These are phyloP conservation scores for Ascidia mentula DNA, from an alignment of 23 tunicate species.

Conservation along the genomic window DNA sequence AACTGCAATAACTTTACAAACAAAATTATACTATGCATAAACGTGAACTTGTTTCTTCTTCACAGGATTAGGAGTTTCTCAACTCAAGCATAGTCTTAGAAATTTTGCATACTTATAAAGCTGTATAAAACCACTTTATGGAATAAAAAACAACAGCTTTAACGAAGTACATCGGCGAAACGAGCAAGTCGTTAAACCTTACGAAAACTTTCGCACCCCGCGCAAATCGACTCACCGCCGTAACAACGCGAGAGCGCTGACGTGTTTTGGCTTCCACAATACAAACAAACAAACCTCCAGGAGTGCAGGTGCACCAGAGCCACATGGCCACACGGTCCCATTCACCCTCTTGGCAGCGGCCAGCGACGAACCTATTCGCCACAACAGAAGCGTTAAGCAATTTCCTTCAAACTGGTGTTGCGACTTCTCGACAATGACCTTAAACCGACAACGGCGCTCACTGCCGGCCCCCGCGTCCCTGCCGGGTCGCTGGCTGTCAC, in stretches of 20 bases:
- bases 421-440: not conserved
- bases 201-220: not conserved
- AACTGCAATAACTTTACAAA: too few relatives aligned
- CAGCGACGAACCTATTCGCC: not conserved
- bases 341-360: not conserved
- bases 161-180: too few relatives aligned
- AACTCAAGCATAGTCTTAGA: too few relatives aligned
- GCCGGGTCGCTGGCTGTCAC: not conserved
- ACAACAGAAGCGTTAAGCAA: conserved; percentile 5
- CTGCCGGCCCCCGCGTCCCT: not conserved
- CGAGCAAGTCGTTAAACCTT: not conserved
- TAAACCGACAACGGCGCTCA: conserved; percentile 9
- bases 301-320: conserved; percentile 3
- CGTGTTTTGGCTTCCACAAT: conserved; percentile 8
- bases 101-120: too few relatives aligned
- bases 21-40: too few relatives aligned
- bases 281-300: not conserved
- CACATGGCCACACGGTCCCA: not conserved
- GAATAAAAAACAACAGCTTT: too few relatives aligned
- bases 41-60: too few relatives aligned
- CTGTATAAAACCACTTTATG: too few relatives aligned
- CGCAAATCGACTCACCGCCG: not conserved
- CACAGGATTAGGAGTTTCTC: too few relatives aligned
- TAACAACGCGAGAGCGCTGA: conserved; percentile 9
- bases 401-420: not conserved